Percentiles rank a stretch among this genome's conserved stretches.
These are phyloP conservation scores for Propithecus perrieri DNA, from an alignment of 2,797 vertebrate species.

Conservation along the genomic window DNA sequence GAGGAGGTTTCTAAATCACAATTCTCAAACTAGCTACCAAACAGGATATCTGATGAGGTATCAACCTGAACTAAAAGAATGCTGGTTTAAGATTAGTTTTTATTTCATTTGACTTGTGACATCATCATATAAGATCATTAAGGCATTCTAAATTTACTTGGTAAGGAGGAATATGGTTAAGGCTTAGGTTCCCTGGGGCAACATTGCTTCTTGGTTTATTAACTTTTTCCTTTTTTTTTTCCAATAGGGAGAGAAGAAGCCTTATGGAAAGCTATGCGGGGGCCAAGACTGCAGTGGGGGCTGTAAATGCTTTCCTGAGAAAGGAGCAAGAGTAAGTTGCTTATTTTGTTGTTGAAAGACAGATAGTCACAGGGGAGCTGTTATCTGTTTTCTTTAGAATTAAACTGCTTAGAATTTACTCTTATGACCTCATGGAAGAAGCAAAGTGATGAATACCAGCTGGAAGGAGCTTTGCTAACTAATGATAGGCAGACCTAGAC, in stretches of 20 bases:
- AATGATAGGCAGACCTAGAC: constrained; percentile 53
- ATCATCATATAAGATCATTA: constrained; percentile 24
- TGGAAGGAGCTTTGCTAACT: constrained; percentile 55
- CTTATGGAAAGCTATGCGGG: constrained; percentile 86
- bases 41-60: neutral
- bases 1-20: neutral
- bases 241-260: constrained; percentile 88
- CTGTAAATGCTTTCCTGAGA: constrained; percentile 93
- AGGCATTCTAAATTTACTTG: constrained; percentile 3
- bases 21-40: neutral
- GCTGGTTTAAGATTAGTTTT: neutral
- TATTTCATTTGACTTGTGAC: constrained; percentile 26
- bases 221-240: neutral
- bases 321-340: constrained; percentile 93
- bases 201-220: constrained; percentile 38
- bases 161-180: constrained; percentile 8
- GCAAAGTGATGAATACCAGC: constrained; percentile 75
- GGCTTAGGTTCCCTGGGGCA: neutral
- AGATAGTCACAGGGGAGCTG: constrained; percentile 55
- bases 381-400: constrained; percentile 72
- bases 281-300: constrained; percentile 91
- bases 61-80: neutral
- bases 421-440: constrained; percentile 66
- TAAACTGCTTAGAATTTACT: constrained; percentile 67
- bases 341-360: constrained; percentile 53